Conservation (phyloP, 1,140 invertebrate genomes). For the Drosophila navojoa region DNA sequence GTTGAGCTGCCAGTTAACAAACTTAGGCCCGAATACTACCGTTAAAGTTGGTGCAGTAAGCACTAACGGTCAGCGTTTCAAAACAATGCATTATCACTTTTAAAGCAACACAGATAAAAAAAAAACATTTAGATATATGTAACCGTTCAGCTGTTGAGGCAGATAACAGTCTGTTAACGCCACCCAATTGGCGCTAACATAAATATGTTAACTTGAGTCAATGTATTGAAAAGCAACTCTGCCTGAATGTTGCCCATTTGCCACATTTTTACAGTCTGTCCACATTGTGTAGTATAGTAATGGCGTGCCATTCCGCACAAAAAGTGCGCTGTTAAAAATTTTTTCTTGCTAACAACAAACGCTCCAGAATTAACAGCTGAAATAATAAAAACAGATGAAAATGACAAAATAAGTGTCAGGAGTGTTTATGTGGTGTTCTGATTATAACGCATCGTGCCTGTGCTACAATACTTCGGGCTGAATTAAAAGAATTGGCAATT, state of each 20-base stretch:
- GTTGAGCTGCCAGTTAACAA: conserved; percentile 8
- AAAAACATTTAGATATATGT: conserved; percentile 10
- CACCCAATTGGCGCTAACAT: neutral
- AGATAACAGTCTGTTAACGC: neutral
- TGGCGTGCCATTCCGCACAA: conserved; percentile 74
- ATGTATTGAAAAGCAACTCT: conserved; percentile 11
- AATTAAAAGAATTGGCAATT: conserved; percentile 39
- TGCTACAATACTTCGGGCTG: conserved; percentile 28
- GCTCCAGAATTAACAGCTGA: conserved; percentile 21
- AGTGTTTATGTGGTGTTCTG: conserved; percentile 19
- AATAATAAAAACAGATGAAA: conserved; percentile 29
- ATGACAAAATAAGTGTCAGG: conserved; percentile 46
- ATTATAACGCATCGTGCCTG: conserved; percentile 17
- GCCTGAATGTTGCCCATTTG: conserved; percentile 9
- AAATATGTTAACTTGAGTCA: neutral
- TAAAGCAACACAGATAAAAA: conserved; percentile 31
- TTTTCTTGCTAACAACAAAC: conserved; percentile 55
- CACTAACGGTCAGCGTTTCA: conserved; percentile 7
- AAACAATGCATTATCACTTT: conserved; percentile 27
- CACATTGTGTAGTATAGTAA: conserved; percentile 40
- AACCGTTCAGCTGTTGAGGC: conserved; percentile 2
- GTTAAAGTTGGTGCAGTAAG: conserved; percentile 5
- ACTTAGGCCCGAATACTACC: conserved; percentile 21
- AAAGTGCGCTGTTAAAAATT: conserved; percentile 56
- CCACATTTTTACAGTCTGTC: conserved; percentile 17